Conservation (phyloP, 2,113 vertebrate genomes). For the Pantherophis guttatus region DNA sequence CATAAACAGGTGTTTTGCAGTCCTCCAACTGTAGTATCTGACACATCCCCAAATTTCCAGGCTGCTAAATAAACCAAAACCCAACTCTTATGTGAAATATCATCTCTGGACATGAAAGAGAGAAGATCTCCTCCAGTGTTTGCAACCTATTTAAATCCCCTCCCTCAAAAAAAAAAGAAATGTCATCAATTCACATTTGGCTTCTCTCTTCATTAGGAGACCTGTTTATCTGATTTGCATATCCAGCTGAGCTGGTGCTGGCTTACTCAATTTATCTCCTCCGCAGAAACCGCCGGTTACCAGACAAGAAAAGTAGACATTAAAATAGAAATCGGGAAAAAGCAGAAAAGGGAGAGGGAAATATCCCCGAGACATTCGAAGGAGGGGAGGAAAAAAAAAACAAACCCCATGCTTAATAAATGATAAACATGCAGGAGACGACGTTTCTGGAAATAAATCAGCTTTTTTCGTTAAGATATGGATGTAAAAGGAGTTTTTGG, state of each 20-base stretch:
- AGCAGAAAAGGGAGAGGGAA: neutral
- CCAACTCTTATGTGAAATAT: neutral
- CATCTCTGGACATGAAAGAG: neutral
- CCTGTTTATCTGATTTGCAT: neutral
- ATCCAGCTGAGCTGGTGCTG: neutral
- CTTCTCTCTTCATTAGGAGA: neutral
- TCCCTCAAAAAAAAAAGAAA: neutral
- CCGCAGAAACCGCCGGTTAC: neutral
- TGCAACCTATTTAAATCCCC: neutral
- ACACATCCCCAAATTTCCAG: neutral
- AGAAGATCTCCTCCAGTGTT: neutral
- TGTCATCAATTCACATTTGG: neutral
- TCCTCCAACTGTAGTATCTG: neutral
- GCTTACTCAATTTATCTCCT: neutral
- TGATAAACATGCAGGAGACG: neutral
- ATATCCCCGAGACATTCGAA: neutral
- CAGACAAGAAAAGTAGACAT: neutral
- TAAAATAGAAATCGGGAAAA: neutral
- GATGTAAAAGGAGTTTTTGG: neutral
- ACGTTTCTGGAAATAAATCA: neutral
- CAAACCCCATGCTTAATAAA: neutral
- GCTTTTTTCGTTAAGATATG: neutral
- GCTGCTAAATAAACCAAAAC: neutral
- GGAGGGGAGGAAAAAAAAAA: neutral
- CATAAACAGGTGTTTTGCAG: neutral